Percentiles rank a stretch among this genome's conserved stretches.
Evolutionary conservation across 2,797 vertebrate genomes (phyloP).

Genomic region (Myotis daubentonii): DNA sequence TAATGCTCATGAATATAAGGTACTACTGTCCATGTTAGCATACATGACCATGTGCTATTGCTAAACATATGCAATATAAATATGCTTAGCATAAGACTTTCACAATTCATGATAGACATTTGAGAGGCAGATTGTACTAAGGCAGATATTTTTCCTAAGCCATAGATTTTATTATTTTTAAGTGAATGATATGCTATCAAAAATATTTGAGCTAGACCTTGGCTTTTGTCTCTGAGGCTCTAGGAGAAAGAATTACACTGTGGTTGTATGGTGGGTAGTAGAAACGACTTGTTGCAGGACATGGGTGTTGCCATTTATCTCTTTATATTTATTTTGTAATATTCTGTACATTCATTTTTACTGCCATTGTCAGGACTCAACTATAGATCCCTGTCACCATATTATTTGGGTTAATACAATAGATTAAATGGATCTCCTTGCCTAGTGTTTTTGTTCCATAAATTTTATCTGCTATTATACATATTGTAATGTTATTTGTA

Average conservation of each 20-base stretch:
- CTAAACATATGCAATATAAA: constrained; percentile 65
- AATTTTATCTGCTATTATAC: not conserved
- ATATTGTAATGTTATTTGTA: not conserved
- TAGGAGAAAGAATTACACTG: not conserved
- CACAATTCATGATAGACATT: constrained; percentile 51
- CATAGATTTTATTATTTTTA: constrained; percentile 2
- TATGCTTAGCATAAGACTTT: not conserved
- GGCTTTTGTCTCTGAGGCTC: not conserved
- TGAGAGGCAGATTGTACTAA: not conserved
- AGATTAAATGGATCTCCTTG: not conserved
- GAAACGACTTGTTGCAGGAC: not conserved
- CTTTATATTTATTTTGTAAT: not conserved
- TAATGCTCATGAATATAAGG: constrained; percentile 53
- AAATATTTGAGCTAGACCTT: not conserved
- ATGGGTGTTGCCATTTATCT: not conserved
- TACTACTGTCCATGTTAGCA: constrained; percentile 66
- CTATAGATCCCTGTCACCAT: not conserved
- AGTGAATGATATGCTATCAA: not conserved
- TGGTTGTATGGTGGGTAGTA: fast-evolving
- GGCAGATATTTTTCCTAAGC: not conserved
- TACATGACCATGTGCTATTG: constrained; percentile 57
- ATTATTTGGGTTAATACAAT: not conserved
- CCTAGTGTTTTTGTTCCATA: not conserved
- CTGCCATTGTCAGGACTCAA: not conserved
- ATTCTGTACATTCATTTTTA: not conserved